These are phyloP conservation scores for Rhagoletis pomonella DNA, from an alignment of 1,140 invertebrate genomes.

Conservation along the genomic window DNA sequence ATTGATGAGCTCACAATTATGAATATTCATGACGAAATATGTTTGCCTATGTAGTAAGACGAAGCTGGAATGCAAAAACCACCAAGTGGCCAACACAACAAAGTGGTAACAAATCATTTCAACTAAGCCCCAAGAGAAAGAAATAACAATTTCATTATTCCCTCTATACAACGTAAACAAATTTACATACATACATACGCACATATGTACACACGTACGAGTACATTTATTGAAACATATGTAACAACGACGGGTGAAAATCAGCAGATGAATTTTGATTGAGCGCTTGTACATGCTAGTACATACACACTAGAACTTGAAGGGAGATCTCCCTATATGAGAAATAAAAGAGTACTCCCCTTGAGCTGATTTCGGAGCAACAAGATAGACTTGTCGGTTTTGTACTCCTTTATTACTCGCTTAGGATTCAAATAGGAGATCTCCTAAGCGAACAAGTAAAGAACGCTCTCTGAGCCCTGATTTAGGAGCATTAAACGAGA, in stretches of 20 bases:
- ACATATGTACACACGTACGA: background rate
- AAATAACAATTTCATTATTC: background rate
- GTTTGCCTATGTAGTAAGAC: background rate
- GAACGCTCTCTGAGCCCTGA: too few relatives aligned
- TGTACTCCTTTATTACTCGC: too few relatives aligned
- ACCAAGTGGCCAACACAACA: background rate
- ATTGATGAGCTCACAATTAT: constrained; percentile 25
- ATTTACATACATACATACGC: background rate
- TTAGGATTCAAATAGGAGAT: too few relatives aligned
- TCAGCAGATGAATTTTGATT: background rate
- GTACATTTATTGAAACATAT: background rate
- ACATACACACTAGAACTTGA: background rate
- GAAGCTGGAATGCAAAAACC: background rate
- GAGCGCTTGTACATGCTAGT: background rate
- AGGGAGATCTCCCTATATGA: too few relatives aligned
- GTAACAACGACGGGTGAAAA: background rate
- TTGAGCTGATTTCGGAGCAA: too few relatives aligned
- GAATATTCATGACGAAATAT: background rate
- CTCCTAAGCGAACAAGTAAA: too few relatives aligned
- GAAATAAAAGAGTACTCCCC: too few relatives aligned
- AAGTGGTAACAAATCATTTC: constrained; percentile 14
- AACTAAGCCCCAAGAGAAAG: background rate
- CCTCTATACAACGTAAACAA: background rate
- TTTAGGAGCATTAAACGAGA: too few relatives aligned
- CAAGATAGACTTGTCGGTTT: too few relatives aligned